Evolutionary conservation across 2,113 vertebrate species (phyloP).

Genomic region (Microtus richardsoni): DNA sequence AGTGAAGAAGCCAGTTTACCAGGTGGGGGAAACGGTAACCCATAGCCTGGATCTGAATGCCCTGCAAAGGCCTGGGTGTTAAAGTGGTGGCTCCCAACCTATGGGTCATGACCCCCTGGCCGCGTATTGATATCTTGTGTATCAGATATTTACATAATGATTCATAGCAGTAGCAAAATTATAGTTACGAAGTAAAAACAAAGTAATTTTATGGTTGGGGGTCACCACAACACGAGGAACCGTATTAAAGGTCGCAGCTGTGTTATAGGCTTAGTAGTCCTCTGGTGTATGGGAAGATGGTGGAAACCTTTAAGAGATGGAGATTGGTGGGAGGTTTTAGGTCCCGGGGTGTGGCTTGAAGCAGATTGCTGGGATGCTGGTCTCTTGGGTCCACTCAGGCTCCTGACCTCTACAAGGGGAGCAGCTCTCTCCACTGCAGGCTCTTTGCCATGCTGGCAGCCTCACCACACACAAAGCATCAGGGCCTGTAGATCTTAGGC

Average conservation of each 20-base stretch:
- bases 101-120: not conserved
- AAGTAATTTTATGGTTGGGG: not conserved
- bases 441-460: not conserved
- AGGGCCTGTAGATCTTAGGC: not conserved
- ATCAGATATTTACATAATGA: not conserved
- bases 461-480: not conserved
- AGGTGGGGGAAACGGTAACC: not conserved
- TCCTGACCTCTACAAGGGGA: not conserved
- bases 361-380: not conserved
- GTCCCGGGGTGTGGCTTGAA: not conserved
- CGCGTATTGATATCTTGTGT: no score
- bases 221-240: not conserved
- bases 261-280: not conserved
- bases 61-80: not conserved
- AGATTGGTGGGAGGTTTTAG: not conserved
- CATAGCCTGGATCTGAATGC: not conserved
- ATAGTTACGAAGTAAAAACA: not conserved
- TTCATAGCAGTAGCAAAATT: not conserved
- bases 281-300: not conserved
- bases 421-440: not conserved
- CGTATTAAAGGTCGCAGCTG: not conserved
- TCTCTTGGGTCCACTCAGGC: not conserved
- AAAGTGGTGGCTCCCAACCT: not conserved
- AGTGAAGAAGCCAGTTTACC: not conserved
- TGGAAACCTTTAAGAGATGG: no score